phyloP scores from a whole-genome alignment of 2,888 invertebrate species.

The Drosophila mimica region DNA sequence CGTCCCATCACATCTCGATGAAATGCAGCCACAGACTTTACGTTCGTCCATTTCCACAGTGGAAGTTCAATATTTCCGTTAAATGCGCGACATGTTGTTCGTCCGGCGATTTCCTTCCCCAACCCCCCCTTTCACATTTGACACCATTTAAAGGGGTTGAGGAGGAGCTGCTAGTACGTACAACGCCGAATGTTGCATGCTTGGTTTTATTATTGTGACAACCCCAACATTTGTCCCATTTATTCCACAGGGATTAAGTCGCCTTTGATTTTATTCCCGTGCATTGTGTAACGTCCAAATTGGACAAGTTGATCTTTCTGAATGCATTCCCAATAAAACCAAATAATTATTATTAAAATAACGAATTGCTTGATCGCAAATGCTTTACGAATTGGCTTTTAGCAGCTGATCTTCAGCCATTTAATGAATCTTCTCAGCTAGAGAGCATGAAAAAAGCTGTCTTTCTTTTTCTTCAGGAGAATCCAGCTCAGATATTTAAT shows the following conservation, averaged over 20 bases:
- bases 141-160: conserved; percentile 20
- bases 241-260: background rate
- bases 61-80: conserved; percentile 74
- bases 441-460: background rate
- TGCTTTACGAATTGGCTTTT: no score
- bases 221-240: background rate
- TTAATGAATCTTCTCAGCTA: no score
- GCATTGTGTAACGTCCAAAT: background rate
- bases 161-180: background rate
- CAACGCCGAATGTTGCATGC: conserved; percentile 5
- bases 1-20: conserved; percentile 15
- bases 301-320: conserved; percentile 1
- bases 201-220: background rate
- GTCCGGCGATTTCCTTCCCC: conserved; percentile 65
- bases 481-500: background rate
- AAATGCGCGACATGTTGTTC: conserved; percentile 66
- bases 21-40: conserved; percentile 37
- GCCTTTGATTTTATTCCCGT: conserved; percentile 6
- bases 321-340: background rate
- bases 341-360: conserved; percentile 4
- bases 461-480: no score
- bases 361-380: background rate
- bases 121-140: conserved; percentile 14
- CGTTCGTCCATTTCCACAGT: conserved; percentile 45
- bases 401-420: no score